A percentile compares a stretch with the other conserved stretches of the same genome.
Conservation (phyloP, 2,888 invertebrate genomes). For the Quadriops clusia region DNA sequence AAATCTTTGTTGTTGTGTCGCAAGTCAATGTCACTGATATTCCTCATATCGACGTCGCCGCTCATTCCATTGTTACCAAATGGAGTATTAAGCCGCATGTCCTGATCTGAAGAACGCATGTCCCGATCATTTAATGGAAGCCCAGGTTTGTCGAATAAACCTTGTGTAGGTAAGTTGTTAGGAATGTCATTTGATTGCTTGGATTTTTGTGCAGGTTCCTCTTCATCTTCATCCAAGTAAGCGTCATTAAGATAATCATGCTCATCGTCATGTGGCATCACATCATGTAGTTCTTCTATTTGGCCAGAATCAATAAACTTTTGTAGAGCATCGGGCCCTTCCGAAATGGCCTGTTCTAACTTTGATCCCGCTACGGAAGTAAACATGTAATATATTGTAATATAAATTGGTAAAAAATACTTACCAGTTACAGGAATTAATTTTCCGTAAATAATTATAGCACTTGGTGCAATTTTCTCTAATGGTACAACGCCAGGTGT, state of each 20-base stretch:
- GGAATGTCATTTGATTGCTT: too few species aligned
- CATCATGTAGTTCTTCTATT: constrained; percentile 67
- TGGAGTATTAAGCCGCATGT: constrained; percentile 21
- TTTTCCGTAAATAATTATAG: constrained; percentile 75
- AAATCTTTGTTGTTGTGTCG: too few species aligned
- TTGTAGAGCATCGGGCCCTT: constrained; percentile 65
- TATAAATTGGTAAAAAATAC: constrained; percentile 20
- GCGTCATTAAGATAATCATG: constrained; percentile 35
- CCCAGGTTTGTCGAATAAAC: too few species aligned
- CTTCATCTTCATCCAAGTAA: constrained; percentile 38
- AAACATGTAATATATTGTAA: constrained; percentile 1
- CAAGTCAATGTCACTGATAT: constrained; percentile 11
- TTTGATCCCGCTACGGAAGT: constrained; percentile 52
- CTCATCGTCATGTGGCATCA: constrained; percentile 58
- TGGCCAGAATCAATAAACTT: constrained; percentile 69
- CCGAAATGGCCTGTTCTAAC: constrained; percentile 61
- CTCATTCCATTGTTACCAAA: constrained; percentile 16
- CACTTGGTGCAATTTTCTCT: constrained; percentile 64
- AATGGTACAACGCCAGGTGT: constrained; percentile 69
- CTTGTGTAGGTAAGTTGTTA: too few species aligned
- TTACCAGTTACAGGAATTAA: constrained; percentile 61
- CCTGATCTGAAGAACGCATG: constrained; percentile 24
- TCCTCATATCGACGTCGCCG: constrained; percentile 23
- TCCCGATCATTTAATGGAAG: constrained; percentile 19
- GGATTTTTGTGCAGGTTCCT: constrained; percentile 5